Evolutionary conservation across 2,113 vertebrate genomes (phyloP), one percentile per base, ranked within the genome.

Genomic region (Notothenia rossii): DNA sequence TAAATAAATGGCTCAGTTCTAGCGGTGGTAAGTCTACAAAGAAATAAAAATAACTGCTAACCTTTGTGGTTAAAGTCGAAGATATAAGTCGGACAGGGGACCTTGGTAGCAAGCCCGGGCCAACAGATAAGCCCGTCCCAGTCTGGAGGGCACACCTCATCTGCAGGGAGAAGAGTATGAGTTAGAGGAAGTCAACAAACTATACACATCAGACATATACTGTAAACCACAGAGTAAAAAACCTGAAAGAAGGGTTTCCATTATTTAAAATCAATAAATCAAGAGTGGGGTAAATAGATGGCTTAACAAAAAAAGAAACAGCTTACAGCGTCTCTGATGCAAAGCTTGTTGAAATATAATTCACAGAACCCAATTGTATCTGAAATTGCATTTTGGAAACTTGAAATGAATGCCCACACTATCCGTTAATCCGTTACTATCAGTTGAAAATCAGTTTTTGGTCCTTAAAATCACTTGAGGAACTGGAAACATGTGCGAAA

Each of bases 31-130:
- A 1, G 49, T 29, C 18, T 67, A 0, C 3, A 4, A 56, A 9
- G 12, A 3, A 5, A 72, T 18, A 33, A 0, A 45, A n/a, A 10
- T 10, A 22, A 14, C 12, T 5, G 43, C 48, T 85, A 91, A 97
- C 96, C 97, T 94, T 95, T 95, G 85, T 97, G 97, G 90, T 98
- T 96, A 92, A 98, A 97, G 87, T 98, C 97, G 54, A 96, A 97
- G 86, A 98, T 91, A 82, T 98, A 98, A 81, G 89, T 69, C 18
- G 97, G 97, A 15, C 97, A 98, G 11, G 95, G 93, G 6, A 97
- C 94, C 79, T 93, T 95, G 17, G 89, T 93, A 1, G 93, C 87
- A 73, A 93, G 90, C 25, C 96, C 96, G 46, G 96, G 96, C 97
- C 97, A 98, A 72, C 97, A 98, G 40, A 97, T 95, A 10, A 98